Base-by-base conservation (phyloP, 2,797 vertebrate species). In the Acropternis orthonyx region DNA sequence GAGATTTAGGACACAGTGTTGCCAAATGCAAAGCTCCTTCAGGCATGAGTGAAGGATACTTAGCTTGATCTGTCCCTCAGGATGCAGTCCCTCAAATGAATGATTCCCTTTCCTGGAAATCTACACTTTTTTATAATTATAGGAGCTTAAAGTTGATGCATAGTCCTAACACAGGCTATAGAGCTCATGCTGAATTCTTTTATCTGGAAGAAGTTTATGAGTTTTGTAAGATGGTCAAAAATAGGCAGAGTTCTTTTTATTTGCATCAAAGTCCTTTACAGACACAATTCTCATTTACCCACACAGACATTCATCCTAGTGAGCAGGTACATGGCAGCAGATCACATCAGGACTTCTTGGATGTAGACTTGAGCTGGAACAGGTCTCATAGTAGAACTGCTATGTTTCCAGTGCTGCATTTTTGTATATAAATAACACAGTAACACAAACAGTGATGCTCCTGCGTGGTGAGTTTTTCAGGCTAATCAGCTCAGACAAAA, bases 21-120 rank as follows among this genome's bases (percentile, higher is more conserved):
- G 86, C 81, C 86, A 85, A 92, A 79, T 37, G 51, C 61, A 93
- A 90, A 87, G 36, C 49, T 65, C 92, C 66, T 91, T 72, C 72
- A 95, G 58, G n/a, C 79, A 93, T 34, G 28, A 87, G 22, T 15
- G n/a, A 92, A 91, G 51, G 59, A 78, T 83, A 56, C 69, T 94
- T 52, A 92, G 87, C 88, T 95, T 83, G 81, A 86, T 93, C 49
- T 84, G 44, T 71, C 65, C 65, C 96, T 92, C 0, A 34, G 67
- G 93, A 61, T 49, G 23, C 67, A 67, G 68, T 56, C 51, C 59
- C 74, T 58, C 67, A 41, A 62, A 96, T 93, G 95, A 96, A 97
- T 76, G 24, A 83, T 34, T 83, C 63, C 49, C 55, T 93, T 95
- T 94, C 94, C 93, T 30, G 14, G 71, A 92, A 96, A 85, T 6